Evolutionary conservation across 2,888 invertebrate species (phyloP).

Genomic region (Lathronympha strigana): DNA sequence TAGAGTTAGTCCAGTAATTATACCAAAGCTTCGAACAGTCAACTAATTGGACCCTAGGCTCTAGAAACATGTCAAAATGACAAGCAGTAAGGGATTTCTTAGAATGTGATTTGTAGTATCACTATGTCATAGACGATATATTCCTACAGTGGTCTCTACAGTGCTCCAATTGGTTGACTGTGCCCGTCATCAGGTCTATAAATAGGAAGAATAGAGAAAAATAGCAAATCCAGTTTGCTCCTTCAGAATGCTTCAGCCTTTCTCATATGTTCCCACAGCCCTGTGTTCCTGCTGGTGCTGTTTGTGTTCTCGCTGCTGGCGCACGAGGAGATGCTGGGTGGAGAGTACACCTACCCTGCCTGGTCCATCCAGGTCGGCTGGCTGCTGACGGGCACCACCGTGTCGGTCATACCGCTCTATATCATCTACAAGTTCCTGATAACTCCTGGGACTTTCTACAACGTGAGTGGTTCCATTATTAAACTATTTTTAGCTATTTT

Average conservation of each 20-base stretch:
- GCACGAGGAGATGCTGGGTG: conserved; percentile 91
- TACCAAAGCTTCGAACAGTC: no score
- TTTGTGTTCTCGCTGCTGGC: conserved; percentile 93
- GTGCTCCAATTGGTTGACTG: no score
- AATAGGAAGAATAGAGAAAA: no score
- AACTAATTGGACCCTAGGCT: no score
- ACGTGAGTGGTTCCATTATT: conserved; percentile 52
- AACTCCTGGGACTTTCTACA: conserved; percentile 85
- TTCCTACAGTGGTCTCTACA: no score
- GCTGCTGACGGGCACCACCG: conserved; percentile 92
- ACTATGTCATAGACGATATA: no score
- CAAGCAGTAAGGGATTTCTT: no score
- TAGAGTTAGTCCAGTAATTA: not conserved
- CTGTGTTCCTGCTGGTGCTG: conserved; percentile 92
- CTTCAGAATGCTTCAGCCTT: not conserved
- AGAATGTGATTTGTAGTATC: no score
- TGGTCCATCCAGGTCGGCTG: conserved; percentile 94
- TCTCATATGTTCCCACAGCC: conserved; percentile 75
- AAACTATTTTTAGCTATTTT: no score
- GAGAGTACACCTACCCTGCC: conserved; percentile 89
- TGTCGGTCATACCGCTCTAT: conserved; percentile 93
- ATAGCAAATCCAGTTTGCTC: no score
- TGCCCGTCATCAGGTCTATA: no score
- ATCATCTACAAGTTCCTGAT: conserved; percentile 90
- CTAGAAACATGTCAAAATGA: no score